Evolutionary conservation across 2,797 vertebrate genomes (phyloP), one percentile per base, ranked within the genome.

Genomic region (Oreonectes daqikongensis): DNA sequence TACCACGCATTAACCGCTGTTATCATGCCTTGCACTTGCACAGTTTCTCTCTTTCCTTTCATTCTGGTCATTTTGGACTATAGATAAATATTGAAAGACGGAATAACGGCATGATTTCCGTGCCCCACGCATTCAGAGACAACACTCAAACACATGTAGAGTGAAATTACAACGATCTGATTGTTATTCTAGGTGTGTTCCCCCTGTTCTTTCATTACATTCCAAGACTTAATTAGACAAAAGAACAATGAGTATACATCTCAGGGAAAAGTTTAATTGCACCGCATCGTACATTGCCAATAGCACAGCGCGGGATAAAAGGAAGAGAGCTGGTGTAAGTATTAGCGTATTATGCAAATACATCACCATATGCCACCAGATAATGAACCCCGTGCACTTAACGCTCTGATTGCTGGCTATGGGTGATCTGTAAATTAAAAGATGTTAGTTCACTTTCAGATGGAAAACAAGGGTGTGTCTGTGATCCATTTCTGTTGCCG

Each of bases 381-480:
- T 86, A 87, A 87, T 81, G 84, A 90, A 90, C 84, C 87, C 73
- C 63, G 77, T 82, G 85, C 85, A 88, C 84, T 90, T 90, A 88
- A 90, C 85, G 79, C 86, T 88, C 87, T 88, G 89, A 91, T 91
- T 90, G 85, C 82, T 86, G 86, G 82, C 89, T 88, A 85, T 86
- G 89, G 88, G 86, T 84, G 89, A 90, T 83, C 80, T 91, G 86
- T 83, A 90, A 87, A 89, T 92, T 87, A 89, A 88, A 88, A 86
- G 72, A 81, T 76, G 79, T 85, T 85, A 84, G 87, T 76, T 82
- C 78, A 85, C 50, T 57, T 59, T 72, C 38, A 72, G 2, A n/a
- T 38, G 61, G 28, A 64, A 46, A 42, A 66, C 15, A 5, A n/a
- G 24, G 48, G 44, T 35, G 44, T 17, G 40, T 50, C 11, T 63